Percentiles rank a stretch among this genome's conserved stretches.
These are phyloP conservation scores for Mycogona germanica DNA, from an alignment of 2,888 invertebrate species.

Conservation along the genomic window DNA sequence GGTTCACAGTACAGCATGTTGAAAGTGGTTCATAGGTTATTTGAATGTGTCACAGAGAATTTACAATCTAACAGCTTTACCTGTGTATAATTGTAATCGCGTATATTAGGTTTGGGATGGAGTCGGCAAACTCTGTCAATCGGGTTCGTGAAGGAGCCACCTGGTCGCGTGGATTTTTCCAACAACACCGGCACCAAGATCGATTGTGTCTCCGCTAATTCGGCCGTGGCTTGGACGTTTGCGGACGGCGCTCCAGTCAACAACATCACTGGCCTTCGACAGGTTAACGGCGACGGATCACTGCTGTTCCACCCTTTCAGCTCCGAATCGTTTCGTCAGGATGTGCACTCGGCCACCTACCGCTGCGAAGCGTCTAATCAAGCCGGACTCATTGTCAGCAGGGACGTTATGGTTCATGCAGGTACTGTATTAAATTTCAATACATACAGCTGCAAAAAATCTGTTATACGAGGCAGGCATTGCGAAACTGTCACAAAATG, in stretches of 20 bases:
- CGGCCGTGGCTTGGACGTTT: slow-evolving; percentile 1
- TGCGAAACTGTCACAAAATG: too few relatives aligned
- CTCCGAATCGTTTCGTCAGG: slow-evolving; percentile 14
- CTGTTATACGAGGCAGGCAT: too few relatives aligned
- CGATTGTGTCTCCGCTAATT: slow-evolving; percentile 1
- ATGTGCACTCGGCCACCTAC: slow-evolving; percentile 11
- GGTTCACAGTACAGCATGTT: too few relatives aligned
- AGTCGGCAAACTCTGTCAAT: too few relatives aligned
- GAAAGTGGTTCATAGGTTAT: too few relatives aligned
- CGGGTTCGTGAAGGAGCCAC: slow-evolving; percentile 11
- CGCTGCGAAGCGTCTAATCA: slow-evolving; percentile 1
- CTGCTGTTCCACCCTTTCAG: slow-evolving; percentile 7
- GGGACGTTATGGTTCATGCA: slow-evolving; percentile 1
- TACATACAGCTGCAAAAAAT: too few relatives aligned
- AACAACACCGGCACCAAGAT: slow-evolving; percentile 12
- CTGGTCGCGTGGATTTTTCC: slow-evolving; percentile 11
- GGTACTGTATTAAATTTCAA: background rate
- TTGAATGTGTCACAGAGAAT: too few relatives aligned
- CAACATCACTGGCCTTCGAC: slow-evolving; percentile 11
- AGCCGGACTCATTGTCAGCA: slow-evolving; percentile 4
- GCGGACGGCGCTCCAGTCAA: slow-evolving; percentile 3
- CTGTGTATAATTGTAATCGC: too few relatives aligned
- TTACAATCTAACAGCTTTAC: too few relatives aligned
- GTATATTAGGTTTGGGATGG: too few relatives aligned
- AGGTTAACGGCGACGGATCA: slow-evolving; percentile 7